Evolutionary conservation across 1,140 invertebrate genomes (phyloP).

Genomic region (Solenopsis invicta): DNA sequence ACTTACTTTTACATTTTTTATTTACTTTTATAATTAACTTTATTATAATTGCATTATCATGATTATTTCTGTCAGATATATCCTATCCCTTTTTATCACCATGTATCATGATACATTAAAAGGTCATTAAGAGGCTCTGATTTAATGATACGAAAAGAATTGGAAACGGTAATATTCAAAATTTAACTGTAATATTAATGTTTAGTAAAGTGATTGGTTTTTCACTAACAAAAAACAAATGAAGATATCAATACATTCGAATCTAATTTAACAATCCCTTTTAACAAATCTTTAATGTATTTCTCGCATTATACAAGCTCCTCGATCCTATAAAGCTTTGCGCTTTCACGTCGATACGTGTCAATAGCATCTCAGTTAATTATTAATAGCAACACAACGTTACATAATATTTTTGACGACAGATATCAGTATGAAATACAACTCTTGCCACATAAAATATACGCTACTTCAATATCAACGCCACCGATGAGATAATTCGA

Average conservation of each 20-base stretch:
- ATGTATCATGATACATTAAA: conserved; percentile 11
- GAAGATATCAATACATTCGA: conserved; percentile 2
- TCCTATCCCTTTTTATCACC: not conserved
- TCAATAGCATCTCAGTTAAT: conserved; percentile 58
- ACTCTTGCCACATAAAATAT: not conserved
- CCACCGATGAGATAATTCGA: conserved; percentile 7
- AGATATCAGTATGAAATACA: conserved; percentile 15
- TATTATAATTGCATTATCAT: not conserved
- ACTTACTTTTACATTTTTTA: not conserved
- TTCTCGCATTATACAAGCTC: not conserved
- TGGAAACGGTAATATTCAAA: not conserved
- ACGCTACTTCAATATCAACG: conserved; percentile 37
- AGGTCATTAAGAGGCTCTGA: conserved; percentile 4
- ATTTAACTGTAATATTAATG: conserved; percentile 18
- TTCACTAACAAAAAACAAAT: conserved; percentile 23
- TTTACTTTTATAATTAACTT: conserved; percentile 16
- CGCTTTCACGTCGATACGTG: conserved; percentile 69
- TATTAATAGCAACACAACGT: not conserved
- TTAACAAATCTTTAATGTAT: conserved; percentile 17
- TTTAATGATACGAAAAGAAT: conserved; percentile 6
- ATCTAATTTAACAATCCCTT: conserved; percentile 31
- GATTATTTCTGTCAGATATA: conserved; percentile 14
- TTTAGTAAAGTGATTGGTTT: not conserved
- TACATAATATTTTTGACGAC: not conserved
- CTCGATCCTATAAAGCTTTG: conserved; percentile 41